Evolutionary conservation across 1,140 invertebrate species (phyloP), one percentile per base, ranked within the genome.

Genomic region (Diprion similis): DNA sequence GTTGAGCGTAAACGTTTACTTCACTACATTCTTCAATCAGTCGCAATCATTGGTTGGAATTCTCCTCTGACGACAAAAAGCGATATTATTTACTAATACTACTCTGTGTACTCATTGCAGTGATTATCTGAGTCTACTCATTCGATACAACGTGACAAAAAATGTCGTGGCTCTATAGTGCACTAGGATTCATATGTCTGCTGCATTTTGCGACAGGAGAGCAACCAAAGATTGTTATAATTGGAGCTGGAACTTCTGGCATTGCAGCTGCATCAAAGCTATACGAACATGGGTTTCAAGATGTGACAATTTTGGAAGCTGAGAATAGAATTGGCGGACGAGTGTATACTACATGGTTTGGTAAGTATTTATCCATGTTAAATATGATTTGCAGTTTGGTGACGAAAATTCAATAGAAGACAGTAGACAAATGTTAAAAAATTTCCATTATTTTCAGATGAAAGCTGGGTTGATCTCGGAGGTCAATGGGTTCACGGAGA

Each of bases 241-340:
- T 92, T 46, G 91, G 91, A 6, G 90, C 90, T 7, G 91, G 91
- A 19, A 84, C 86, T n/a, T 83, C 91, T 0, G 91, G 91, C 4
- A 88, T 92, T 48, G 89, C 90, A 0, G 90, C 91, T 0, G 90
- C 89, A 10, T 84, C 85, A 0, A 83, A 84, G 46, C 82, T 92
- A 1, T 70, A 90, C 8, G 80, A 88, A 72, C 86, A 89, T 17
- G 90, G 90, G 11, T 79, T 88, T 24, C 73, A 81, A 10, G 87
- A 90, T 78, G 46, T 93, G 72, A 82, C 89, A 64, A 88, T 91
- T 48, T 76, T 94, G 0, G 92, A 37, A 74, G 79, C 79, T 1
- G 75, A 78, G 24, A 68, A 75, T 37, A 71, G 78, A 65, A 76
- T 78, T 45, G 79, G 79, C 2, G 79, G 79, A 66, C 18, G 65